Conservation (phyloP, 2,888 invertebrate species). For the Megastigmus dorsalis region DNA sequence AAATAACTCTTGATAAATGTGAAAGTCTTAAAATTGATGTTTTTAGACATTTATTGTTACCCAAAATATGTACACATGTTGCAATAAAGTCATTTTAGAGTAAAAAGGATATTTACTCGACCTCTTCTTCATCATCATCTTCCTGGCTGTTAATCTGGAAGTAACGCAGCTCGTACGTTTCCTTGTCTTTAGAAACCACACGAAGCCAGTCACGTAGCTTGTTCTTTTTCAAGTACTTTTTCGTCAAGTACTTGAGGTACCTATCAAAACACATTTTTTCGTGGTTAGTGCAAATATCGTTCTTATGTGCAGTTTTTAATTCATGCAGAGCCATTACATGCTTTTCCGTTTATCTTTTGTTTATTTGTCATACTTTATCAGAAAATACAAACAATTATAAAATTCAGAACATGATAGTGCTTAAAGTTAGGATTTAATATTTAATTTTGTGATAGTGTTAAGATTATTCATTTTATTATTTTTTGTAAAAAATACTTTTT, state of each 20-base stretch:
- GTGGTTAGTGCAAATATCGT: constrained; percentile 53
- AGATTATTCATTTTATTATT: too few relatives aligned
- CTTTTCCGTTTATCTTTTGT: not conserved
- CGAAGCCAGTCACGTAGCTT: constrained; percentile 99
- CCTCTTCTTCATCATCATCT: constrained; percentile 88
- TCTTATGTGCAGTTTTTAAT: constrained; percentile 17
- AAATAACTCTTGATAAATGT: too few relatives aligned
- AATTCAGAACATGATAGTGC: too few relatives aligned
- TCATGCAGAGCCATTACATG: constrained; percentile 6
- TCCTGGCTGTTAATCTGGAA: constrained; percentile 95
- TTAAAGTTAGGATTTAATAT: too few relatives aligned
- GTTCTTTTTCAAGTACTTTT: constrained; percentile 99
- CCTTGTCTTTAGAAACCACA: constrained; percentile 97
- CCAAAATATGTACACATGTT: constrained; percentile 61
- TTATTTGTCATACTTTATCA: not conserved
- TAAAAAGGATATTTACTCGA: constrained; percentile 79
- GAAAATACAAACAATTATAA: not conserved
- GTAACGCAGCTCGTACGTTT: constrained; percentile 98
- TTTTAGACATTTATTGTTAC: constrained; percentile 48
- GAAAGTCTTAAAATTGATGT: constrained; percentile 14
- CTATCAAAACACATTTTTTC: constrained; percentile 74
- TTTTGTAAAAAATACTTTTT: too few relatives aligned
- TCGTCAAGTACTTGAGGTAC: constrained; percentile 99
- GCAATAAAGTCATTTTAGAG: constrained; percentile 56
- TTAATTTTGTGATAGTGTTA: not conserved